Evolutionary conservation across 1,140 invertebrate genomes (phyloP).

Genomic region (Cyclargus thomasi): DNA sequence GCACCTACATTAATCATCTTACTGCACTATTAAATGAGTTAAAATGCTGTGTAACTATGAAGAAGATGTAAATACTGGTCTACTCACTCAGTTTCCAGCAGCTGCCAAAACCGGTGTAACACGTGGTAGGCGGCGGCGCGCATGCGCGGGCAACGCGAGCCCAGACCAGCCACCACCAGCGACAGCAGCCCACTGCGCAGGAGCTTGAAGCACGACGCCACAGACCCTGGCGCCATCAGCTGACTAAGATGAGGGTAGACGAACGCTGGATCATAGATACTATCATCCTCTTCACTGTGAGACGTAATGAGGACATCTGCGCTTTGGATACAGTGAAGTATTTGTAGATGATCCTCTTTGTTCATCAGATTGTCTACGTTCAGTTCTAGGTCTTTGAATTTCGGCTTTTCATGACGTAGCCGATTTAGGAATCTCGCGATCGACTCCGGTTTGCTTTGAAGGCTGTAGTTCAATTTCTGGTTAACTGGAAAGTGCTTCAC

Average conservation of each 20-base stretch:
- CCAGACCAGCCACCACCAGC: constrained; percentile 78
- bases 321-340: constrained; percentile 31
- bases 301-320: constrained; percentile 34
- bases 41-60: background rate
- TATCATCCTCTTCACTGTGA: constrained; percentile 39
- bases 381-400: constrained; percentile 39
- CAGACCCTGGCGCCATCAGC: constrained; percentile 79
- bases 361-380: constrained; percentile 37
- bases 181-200: constrained; percentile 79
- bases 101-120: constrained; percentile 80
- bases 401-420: constrained; percentile 15
- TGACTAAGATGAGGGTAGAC: constrained; percentile 81
- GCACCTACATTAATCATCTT: no score
- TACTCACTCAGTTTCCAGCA: constrained; percentile 80
- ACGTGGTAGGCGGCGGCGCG: constrained; percentile 80
- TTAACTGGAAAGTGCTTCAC: constrained; percentile 80
- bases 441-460: constrained; percentile 32
- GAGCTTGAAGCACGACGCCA: constrained; percentile 80
- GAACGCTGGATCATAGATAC: constrained; percentile 84
- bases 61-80: constrained; percentile 31
- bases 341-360: constrained; percentile 36
- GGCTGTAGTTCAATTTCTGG: constrained; percentile 49
- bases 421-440: constrained; percentile 6
- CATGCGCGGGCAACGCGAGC: constrained; percentile 76
- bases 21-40: no score